A percentile compares a stretch with the other conserved stretches of the same genome.
Conservation (phyloP, 2,113 vertebrate species). For the Vulpes lagopus region DNA sequence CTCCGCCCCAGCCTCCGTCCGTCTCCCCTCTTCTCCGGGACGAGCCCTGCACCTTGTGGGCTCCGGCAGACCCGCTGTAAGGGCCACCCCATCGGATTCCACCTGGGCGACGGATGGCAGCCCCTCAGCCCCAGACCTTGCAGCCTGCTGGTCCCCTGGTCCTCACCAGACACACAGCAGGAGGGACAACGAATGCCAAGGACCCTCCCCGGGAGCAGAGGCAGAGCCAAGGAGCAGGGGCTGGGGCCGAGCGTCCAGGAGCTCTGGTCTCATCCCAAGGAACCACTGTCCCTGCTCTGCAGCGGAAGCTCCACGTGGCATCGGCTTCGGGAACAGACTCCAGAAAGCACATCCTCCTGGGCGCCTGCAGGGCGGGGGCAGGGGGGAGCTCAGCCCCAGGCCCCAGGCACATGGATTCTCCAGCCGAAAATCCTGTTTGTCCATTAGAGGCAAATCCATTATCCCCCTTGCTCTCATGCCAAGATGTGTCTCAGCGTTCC, state of each 20-base stretch:
- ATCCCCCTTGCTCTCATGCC: neutral
- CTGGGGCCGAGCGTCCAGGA: neutral
- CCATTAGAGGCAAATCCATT: neutral
- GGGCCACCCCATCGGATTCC: no score
- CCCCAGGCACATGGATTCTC: fast-evolving
- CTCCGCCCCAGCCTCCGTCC: neutral
- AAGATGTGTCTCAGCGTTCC: fast-evolving
- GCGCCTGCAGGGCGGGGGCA: fast-evolving
- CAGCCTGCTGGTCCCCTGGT: neutral
- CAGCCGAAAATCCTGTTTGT: neutral
- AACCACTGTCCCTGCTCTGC: neutral
- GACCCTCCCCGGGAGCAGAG: neutral
- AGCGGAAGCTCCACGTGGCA: neutral
- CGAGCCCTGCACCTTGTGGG: fast-evolving
- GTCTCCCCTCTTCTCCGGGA: neutral
- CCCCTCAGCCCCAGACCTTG: neutral
- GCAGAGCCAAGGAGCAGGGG: fast-evolving
- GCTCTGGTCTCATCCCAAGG: no score
- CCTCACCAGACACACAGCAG: no score
- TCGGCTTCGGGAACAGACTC: fast-evolving
- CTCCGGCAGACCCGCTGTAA: neutral
- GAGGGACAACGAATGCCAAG: neutral
- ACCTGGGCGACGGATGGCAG: fast-evolving
- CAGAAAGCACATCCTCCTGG: neutral
- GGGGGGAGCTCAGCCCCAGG: neutral